Evolutionary conservation across 2,797 vertebrate species (phyloP), one percentile per base, ranked within the genome.

Genomic region (Heliangelus exortis): DNA sequence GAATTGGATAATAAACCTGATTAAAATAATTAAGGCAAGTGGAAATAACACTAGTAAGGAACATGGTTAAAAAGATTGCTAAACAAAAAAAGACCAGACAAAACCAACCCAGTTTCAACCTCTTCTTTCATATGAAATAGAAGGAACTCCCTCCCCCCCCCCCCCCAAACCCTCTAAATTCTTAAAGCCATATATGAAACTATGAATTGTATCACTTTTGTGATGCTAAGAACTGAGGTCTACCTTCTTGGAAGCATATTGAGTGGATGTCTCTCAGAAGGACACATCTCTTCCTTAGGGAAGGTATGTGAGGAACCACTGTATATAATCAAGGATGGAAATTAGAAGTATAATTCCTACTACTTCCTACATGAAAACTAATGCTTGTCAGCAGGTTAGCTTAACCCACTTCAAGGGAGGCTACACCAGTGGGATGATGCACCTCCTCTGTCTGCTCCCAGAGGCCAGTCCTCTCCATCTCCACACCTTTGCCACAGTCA

Each of bases 11-110:
- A 92, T 84, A 10, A 94, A 13, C 9, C 41, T 47, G 29, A 89
- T 92, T 84, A 87, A 87, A 94, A 83, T 84, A 90, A 82, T 89
- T 74, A 81, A 71, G 53, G 26, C 28, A 61, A 79, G 57, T 63
- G 22, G 22, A 95, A 94, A 71, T 54, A 87, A 39, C 17, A 43
- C 16, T 90, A 45, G 19, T 25, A 92, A 39, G 20, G 45, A 68
- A 83, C 1, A 3, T 15, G 2, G 6, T 68, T 93, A 75, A 63
- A 76, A 84, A 76, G 29, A 62, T 26, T 43, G 18, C 34, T 78
- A 68, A 10, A 17, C 39, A 62, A 84, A 63, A 45, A 0, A 21
- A 91, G 36, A 21, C 12, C 4, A 65, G 20, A 34, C 28, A 68
- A 36, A 91, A 94, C 22, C 33, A 75, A 65, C 16, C 9, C 10